A percentile compares a stretch with the other conserved stretches of the same genome.
Conservation (phyloP, 1,140 invertebrate genomes). For the Brachionus rubens region DNA sequence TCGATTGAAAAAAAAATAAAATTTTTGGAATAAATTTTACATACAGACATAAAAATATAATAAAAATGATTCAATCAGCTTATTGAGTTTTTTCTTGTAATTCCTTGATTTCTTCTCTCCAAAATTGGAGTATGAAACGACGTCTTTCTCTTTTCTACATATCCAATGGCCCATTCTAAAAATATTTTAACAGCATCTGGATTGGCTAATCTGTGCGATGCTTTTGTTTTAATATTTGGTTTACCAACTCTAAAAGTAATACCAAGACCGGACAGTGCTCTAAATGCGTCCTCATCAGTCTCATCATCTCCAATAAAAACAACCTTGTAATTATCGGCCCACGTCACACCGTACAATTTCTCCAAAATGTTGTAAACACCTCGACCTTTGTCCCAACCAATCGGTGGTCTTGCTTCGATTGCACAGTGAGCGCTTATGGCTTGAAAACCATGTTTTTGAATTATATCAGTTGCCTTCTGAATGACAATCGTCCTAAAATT, state of each 20-base stretch:
- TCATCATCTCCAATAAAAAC: conserved; percentile 84
- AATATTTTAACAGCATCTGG: conserved; percentile 18
- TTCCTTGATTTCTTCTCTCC: conserved; percentile 15
- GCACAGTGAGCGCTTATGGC: conserved; percentile 69
- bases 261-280: conserved; percentile 73
- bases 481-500: conserved; percentile 65
- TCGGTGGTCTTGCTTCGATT: conserved; percentile 79
- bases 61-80: neutral
- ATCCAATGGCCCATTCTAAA: conserved; percentile 39
- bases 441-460: conserved; percentile 43
- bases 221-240: conserved; percentile 42
- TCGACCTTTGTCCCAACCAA: conserved; percentile 83
- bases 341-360: conserved; percentile 82
- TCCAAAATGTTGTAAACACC: conserved; percentile 83
- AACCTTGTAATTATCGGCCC: conserved; percentile 81
- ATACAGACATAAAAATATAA: neutral
- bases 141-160: conserved; percentile 14
- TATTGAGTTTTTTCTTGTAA: neutral
- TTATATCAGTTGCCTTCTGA: conserved; percentile 11
- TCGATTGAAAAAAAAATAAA: no score
- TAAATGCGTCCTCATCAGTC: conserved; percentile 86
- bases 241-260: conserved; percentile 74
- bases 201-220: conserved; percentile 34
- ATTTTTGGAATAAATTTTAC: no score
- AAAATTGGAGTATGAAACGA: neutral